Percentiles rank a stretch among this genome's conserved stretches.
Conservation (phyloP, 2,888 invertebrate species). For the Caenorhabditis sp. region DNA sequence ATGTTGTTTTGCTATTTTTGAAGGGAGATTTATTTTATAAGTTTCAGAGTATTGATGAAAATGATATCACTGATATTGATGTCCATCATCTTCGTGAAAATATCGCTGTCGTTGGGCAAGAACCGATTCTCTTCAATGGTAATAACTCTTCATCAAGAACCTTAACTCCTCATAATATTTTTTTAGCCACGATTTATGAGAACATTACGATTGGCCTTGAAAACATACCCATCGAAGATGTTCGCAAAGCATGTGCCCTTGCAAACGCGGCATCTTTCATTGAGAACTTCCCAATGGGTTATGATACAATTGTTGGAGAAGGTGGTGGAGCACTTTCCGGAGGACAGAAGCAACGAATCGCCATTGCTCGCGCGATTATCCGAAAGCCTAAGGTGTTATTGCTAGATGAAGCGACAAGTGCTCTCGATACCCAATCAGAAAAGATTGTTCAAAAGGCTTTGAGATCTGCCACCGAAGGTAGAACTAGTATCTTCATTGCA, state of each 20-base stretch:
- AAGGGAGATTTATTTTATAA: neutral
- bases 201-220: slow-evolving; percentile 47
- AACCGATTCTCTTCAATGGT: slow-evolving; percentile 54
- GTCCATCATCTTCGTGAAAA: slow-evolving; percentile 48
- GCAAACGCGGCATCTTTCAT: slow-evolving; percentile 55
- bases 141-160: too few relatives aligned
- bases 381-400: slow-evolving; percentile 36
- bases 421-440: slow-evolving; percentile 35
- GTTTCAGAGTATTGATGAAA: slow-evolving; percentile 45
- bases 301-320: slow-evolving; percentile 36
- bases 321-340: slow-evolving; percentile 29
- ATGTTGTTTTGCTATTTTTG: neutral
- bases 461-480: slow-evolving; percentile 38
- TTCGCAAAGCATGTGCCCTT: slow-evolving; percentile 38
- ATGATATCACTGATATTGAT: slow-evolving; percentile 36
- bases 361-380: slow-evolving; percentile 40
- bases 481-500: slow-evolving; percentile 56
- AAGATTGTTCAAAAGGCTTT: slow-evolving; percentile 51
- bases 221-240: slow-evolving; percentile 38
- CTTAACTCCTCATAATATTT: too few relatives aligned
- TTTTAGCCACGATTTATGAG: slow-evolving; percentile 45
- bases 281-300: slow-evolving; percentile 46
- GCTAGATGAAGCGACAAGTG: slow-evolving; percentile 43
- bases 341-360: slow-evolving; percentile 42
- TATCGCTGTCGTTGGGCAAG: slow-evolving; percentile 59